A percentile compares a stretch with the other conserved stretches of the same genome.
phyloP scores from a whole-genome alignment of 2,113 vertebrate species.

The Semnopithecus entellus region DNA sequence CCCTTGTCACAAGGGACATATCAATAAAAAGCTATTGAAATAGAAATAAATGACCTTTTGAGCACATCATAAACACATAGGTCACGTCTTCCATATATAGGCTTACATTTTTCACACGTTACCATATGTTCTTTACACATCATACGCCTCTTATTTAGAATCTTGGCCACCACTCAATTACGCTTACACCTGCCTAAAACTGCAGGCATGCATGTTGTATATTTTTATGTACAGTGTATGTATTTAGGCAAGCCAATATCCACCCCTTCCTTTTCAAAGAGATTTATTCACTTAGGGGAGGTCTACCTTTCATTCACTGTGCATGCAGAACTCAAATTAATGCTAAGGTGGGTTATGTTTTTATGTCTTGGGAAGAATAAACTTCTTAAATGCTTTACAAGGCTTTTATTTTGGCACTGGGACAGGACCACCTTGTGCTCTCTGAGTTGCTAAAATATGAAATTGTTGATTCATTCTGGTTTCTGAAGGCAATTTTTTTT shows the following conservation, averaged over 20 bases:
- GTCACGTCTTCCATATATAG: constrained; percentile 50
- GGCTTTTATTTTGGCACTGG: constrained; percentile 63
- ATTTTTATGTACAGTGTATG: constrained; percentile 61
- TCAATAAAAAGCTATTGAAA: constrained; percentile 50
- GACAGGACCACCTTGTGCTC: constrained; percentile 66
- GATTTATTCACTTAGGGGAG: constrained; percentile 35
- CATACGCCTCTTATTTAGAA: constrained; percentile 62
- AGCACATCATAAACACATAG: constrained; percentile 54
- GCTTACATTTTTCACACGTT: constrained; percentile 73
- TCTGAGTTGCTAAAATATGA: constrained; percentile 52
- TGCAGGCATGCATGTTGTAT: constrained; percentile 6
- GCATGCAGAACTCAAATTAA: constrained; percentile 59
- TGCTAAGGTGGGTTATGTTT: constrained; percentile 48
- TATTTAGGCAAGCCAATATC: constrained; percentile 40
- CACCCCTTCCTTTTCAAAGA: constrained; percentile 5
- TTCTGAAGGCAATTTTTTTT: constrained; percentile 11
- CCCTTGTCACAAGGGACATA: not conserved
- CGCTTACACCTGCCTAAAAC: constrained; percentile 75
- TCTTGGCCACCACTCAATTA: constrained; percentile 72
- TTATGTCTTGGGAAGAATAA: constrained; percentile 67
- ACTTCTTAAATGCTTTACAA: constrained; percentile 72
- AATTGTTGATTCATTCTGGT: constrained; percentile 46
- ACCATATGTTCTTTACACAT: constrained; percentile 72
- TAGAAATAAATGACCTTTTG: constrained; percentile 61
- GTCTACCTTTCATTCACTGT: constrained; percentile 14